Evolutionary conservation across 2,888 invertebrate genomes (phyloP).

Genomic region (Iselma pallidipennis): DNA sequence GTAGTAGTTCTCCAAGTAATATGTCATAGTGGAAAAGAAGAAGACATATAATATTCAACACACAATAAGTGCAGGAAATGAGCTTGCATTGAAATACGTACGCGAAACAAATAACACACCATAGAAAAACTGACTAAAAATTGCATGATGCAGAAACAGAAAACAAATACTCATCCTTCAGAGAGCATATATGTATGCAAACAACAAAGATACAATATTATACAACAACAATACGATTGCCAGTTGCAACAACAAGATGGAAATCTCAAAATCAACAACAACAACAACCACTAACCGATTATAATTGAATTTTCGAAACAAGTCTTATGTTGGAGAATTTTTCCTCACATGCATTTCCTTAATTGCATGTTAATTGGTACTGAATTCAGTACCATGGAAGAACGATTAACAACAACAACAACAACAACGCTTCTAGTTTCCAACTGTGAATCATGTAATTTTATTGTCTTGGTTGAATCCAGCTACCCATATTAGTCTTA

Average conservation of each 20-base stretch:
- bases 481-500: not conserved
- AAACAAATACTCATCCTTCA: not conserved
- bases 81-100: constrained; percentile 50
- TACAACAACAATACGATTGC: not conserved
- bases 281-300: not conserved
- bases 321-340: not conserved
- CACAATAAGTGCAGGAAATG: constrained; percentile 47
- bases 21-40: constrained; percentile 17
- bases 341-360: constrained; percentile 8
- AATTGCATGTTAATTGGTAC: constrained; percentile 21
- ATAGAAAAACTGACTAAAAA: constrained; percentile 29
- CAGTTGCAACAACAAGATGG: not conserved
- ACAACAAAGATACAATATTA: not conserved
- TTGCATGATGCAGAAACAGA: constrained; percentile 23
- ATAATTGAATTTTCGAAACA: not conserved
- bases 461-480: constrained; percentile 27
- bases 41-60: constrained; percentile 35
- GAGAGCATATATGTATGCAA: not conserved
- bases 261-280: not conserved
- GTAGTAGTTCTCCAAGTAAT: constrained; percentile 18
- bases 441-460: constrained; percentile 32
- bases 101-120: constrained; percentile 41
- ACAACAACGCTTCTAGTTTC: constrained; percentile 11
- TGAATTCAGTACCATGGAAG: constrained; percentile 16
- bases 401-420: constrained; percentile 17